Conservation (phyloP, 2,797 vertebrate genomes). For the Macrochelys suwanniensis region DNA sequence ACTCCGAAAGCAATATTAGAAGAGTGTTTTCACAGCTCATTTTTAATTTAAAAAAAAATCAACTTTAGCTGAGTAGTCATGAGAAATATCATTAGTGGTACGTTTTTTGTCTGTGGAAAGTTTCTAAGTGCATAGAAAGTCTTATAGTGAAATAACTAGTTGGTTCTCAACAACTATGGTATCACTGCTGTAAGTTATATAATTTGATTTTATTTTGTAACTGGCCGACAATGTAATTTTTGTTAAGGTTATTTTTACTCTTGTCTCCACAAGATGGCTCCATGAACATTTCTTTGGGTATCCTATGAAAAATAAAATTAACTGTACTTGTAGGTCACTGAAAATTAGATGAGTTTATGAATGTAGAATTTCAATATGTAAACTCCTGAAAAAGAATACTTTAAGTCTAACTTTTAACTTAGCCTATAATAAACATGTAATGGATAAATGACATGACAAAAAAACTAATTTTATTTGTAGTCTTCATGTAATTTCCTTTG, state of each 20-base stretch:
- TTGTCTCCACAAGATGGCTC: conserved; percentile 68
- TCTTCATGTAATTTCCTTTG: not conserved
- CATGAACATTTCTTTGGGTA: not conserved
- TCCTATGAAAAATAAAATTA: not conserved
- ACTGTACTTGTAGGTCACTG: not conserved
- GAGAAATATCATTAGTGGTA: not conserved
- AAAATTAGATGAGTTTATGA: not conserved
- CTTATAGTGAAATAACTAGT: not conserved
- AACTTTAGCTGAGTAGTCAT: not conserved
- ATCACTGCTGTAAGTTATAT: not conserved
- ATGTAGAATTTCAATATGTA: not conserved
- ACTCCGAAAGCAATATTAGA: not conserved
- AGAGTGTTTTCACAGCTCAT: not conserved
- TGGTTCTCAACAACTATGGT: not conserved
- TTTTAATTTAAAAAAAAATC: not conserved
- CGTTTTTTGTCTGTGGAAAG: not conserved
- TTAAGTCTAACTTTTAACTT: not conserved
- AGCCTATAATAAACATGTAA: not conserved
- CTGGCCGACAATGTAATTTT: not conserved
- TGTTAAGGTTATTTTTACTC: not conserved
- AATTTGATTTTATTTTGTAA: not conserved
- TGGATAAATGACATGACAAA: fast-evolving
- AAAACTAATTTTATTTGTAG: fast-evolving
- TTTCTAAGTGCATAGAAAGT: not conserved
- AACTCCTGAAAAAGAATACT: not conserved